A percentile compares a stretch with the other conserved stretches of the same genome.
Evolutionary conservation across 1,140 invertebrate species (phyloP).

Genomic region (Habropoda laboriosa): DNA sequence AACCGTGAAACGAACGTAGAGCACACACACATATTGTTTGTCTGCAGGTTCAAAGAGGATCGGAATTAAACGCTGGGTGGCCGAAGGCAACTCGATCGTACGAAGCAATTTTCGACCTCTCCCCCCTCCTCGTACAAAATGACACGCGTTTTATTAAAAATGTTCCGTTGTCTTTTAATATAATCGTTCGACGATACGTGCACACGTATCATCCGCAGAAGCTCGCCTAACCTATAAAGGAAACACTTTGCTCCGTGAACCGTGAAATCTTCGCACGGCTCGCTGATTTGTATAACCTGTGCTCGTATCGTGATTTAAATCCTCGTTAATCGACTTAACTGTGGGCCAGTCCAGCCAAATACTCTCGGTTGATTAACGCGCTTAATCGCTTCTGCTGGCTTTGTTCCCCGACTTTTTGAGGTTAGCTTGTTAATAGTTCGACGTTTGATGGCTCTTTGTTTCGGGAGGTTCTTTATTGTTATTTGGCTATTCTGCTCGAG

Average conservation of each 20-base stretch:
- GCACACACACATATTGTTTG: conserved; percentile 33
- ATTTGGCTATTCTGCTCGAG: too few relatives aligned
- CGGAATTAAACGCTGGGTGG: conserved; percentile 54
- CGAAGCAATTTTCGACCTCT: conserved; percentile 3
- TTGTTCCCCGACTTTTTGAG: neutral
- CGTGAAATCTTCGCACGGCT: conserved; percentile 47
- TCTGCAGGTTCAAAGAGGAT: conserved; percentile 57
- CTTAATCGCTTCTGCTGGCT: neutral
- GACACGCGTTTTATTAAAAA: conserved; percentile 62
- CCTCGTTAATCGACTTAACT: conserved; percentile 9
- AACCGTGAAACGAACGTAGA: conserved; percentile 57
- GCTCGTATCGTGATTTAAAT: neutral
- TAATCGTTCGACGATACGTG: neutral
- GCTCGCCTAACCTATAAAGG: neutral
- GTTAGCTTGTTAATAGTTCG: neutral
- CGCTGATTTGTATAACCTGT: conserved; percentile 45
- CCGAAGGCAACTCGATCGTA: conserved; percentile 55
- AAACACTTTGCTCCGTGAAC: conserved; percentile 29
- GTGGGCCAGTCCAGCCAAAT: neutral
- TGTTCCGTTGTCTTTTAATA: conserved; percentile 54
- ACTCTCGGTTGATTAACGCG: neutral
- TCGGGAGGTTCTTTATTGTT: too few relatives aligned
- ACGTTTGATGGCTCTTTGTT: neutral
- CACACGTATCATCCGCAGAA: conserved; percentile 10
- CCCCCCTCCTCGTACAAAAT: conserved; percentile 42